phyloP scores from a whole-genome alignment of 2,888 invertebrate species.

The Sthenelais limicola region DNA sequence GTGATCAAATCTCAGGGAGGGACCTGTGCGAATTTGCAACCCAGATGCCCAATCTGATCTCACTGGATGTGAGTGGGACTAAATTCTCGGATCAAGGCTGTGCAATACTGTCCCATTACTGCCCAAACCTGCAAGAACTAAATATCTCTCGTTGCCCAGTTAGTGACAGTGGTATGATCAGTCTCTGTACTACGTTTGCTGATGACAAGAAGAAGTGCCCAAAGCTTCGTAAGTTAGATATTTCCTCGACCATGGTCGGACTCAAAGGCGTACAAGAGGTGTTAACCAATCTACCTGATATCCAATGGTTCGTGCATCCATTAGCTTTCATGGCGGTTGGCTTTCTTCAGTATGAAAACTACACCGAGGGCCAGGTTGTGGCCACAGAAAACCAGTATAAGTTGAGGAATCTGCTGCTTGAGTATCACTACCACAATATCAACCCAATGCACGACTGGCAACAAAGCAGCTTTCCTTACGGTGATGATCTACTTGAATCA shows the following conservation, averaged over 20 bases:
- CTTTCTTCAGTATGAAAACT: not conserved
- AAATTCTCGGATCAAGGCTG: slow-evolving; percentile 54
- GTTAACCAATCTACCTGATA: not conserved
- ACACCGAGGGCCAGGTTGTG: not conserved
- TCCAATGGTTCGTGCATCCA: slow-evolving; percentile 12
- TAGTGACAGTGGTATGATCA: slow-evolving; percentile 49
- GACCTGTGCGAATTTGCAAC: slow-evolving; percentile 51
- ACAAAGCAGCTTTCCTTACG: too few species aligned
- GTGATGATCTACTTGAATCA: not conserved
- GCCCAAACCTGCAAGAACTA: slow-evolving; percentile 44
- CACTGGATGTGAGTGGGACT: slow-evolving; percentile 53
- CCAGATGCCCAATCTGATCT: slow-evolving; percentile 49
- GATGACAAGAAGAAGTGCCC: slow-evolving; percentile 42
- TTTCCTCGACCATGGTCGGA: slow-evolving; percentile 38
- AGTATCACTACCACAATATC: too few species aligned
- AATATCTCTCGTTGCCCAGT: slow-evolving; percentile 51
- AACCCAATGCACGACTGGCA: too few species aligned
- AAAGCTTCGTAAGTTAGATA: slow-evolving; percentile 40
- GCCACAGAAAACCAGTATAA: not conserved
- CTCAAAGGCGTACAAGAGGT: slow-evolving; percentile 27
- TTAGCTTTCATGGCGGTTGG: not conserved
- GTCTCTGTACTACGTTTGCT: slow-evolving; percentile 44
- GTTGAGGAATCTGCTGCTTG: not conserved
- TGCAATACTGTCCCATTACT: slow-evolving; percentile 5
- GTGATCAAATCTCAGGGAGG: slow-evolving; percentile 50